phyloP scores from a whole-genome alignment of 1,140 invertebrate species.

The Bombus turneri region DNA sequence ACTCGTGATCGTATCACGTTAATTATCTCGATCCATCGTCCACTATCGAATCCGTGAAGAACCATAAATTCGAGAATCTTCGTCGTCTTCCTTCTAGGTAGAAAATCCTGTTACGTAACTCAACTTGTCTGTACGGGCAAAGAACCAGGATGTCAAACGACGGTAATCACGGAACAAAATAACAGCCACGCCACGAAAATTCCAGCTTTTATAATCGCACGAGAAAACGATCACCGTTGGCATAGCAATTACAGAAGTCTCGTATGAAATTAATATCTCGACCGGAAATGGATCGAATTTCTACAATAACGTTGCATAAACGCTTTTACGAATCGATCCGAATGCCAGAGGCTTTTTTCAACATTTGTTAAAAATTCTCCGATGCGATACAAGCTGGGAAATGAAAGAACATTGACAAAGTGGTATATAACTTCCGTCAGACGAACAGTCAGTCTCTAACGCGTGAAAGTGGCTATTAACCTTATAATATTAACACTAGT shows the following conservation, averaged over 20 bases:
- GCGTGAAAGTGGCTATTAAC: conserved; percentile 22
- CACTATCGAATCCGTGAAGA: neutral
- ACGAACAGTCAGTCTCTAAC: neutral
- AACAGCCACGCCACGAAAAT: conserved; percentile 25
- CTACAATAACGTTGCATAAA: neutral
- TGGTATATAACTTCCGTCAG: conserved; percentile 12
- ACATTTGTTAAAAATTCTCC: neutral
- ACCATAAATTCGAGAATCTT: conserved; percentile 28
- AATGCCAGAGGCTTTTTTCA: neutral
- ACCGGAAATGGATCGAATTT: neutral
- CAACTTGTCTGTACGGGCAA: conserved; percentile 1
- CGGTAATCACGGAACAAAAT: conserved; percentile 13
- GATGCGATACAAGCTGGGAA: neutral
- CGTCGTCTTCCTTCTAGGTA: neutral
- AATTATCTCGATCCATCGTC: neutral
- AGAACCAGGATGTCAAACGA: conserved; percentile 19
- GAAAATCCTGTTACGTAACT: conserved; percentile 25
- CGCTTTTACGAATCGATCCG: neutral
- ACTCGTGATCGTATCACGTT: neutral
- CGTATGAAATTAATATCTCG: neutral
- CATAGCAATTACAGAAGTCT: neutral
- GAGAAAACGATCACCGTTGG: neutral
- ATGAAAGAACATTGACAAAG: neutral
- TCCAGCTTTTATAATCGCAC: neutral
- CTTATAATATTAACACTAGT: neutral